These are phyloP conservation scores for Drosophila navojoa DNA, from an alignment of 1,140 invertebrate species.

Conservation along the genomic window DNA sequence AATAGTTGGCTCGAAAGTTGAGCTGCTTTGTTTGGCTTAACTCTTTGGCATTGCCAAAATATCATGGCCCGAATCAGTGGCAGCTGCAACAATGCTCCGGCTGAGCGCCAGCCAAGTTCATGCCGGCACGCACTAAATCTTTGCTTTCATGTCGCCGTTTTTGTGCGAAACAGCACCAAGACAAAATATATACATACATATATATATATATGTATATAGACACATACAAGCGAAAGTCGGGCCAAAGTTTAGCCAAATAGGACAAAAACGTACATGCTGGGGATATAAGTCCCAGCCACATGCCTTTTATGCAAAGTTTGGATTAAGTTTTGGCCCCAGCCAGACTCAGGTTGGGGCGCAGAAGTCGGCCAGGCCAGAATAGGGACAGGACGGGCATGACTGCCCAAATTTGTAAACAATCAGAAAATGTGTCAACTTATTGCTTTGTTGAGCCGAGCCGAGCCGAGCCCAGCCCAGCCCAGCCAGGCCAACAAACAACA, in stretches of 20 bases:
- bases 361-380: background rate
- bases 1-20: background rate
- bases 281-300: constrained; percentile 76
- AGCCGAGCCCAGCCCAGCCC: too few relatives aligned
- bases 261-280: constrained; percentile 53
- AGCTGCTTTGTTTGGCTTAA: constrained; percentile 44
- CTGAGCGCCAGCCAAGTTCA: constrained; percentile 67
- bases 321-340: constrained; percentile 67
- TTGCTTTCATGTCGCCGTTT: constrained; percentile 77
- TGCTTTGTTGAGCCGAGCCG: constrained; percentile 41
- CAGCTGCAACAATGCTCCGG: constrained; percentile 60
- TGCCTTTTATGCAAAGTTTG: constrained; percentile 80
- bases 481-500: constrained; percentile 48
- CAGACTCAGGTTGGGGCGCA: constrained; percentile 4
- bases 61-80: constrained; percentile 59
- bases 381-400: constrained; percentile 45
- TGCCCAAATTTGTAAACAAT: constrained; percentile 81
- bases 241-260: constrained; percentile 40
- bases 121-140: constrained; percentile 79
- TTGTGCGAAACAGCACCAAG: constrained; percentile 50
- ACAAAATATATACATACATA: background rate
- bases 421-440: constrained; percentile 80
- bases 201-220: background rate
- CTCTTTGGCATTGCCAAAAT: constrained; percentile 37
- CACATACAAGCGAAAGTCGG: constrained; percentile 39